Base-by-base conservation (phyloP, 1,140 invertebrate species). In the Bicyclus anynana region DNA sequence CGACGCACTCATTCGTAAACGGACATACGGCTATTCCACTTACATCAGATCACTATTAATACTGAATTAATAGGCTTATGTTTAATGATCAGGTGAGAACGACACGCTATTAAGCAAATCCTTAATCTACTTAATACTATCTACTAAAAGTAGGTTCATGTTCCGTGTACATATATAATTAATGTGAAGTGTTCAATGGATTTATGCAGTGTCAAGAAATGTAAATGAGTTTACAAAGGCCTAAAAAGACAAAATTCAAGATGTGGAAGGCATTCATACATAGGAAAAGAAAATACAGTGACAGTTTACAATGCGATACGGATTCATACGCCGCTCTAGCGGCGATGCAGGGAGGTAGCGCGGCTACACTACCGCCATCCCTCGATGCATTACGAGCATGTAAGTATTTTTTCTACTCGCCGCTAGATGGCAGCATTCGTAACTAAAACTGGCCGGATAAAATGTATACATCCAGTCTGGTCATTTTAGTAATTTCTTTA, bases 191-290 rank as follows among this genome's bases (percentile, higher is more conserved):
- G 29, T 33, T 33, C 3, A 18, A 16, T 44, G 10, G 20, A 20
- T 20, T 20, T 20, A 20, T 14, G 18, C 0, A 46, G 40, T 12
- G n/a, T 48, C 29, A 27, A 37, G 35, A 69, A 71, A 82, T 78
- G 74, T 76, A 66, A 80, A 88, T 88, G 82, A 85, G 81, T 84
- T 69, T 84, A 48, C 75, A 81, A 75, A 77, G 75, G 59, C 67
- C 70, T 20, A 87, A 84, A 62, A 72, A 65, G 47, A 53, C 54
- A 44, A 78, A 76, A 53, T 78, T 84, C 58, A 88, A 71, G 35
- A 88, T 88, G 85, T 88, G 85, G 85, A 88, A 87, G 57, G 72
- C 83, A 12, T 74, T 88, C 52, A 83, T 88, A 42, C 72, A 85
- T 60, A 80, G 83, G 44, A 86, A 84, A 62, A 84, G 85, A 67